phyloP scores from a whole-genome alignment of 2,113 vertebrate species.

The Ahaetulla prasina region DNA sequence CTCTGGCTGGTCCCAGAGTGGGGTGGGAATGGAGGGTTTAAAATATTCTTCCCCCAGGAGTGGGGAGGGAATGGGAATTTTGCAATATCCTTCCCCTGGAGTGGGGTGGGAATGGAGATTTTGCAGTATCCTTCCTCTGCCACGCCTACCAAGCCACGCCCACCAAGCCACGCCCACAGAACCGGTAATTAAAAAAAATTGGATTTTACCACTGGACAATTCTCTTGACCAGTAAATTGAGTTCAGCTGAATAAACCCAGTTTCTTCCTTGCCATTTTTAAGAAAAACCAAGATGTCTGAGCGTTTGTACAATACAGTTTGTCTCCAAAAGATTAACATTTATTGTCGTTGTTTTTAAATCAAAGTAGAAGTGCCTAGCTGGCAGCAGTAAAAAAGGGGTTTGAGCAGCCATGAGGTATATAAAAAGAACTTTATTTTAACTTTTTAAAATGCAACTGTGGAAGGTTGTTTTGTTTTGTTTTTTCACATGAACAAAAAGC shows the following conservation, averaged over 20 bases:
- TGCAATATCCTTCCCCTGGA: no score
- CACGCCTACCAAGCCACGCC: no score
- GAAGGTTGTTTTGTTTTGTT: background rate
- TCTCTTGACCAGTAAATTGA: background rate
- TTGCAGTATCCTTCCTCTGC: no score
- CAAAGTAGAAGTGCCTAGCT: background rate
- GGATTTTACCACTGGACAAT: no score
- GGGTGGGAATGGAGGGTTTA: no score
- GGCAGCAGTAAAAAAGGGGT: background rate
- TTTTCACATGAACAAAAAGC: background rate
- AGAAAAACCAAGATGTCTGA: background rate
- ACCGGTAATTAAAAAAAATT: no score
- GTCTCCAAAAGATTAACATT: background rate
- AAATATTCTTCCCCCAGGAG: no score
- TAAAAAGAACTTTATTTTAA: background rate
- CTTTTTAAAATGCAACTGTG: background rate
- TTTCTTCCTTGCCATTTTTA: background rate
- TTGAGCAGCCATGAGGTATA: background rate
- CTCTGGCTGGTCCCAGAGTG: no score
- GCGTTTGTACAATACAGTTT: background rate
- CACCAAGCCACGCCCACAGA: no score
- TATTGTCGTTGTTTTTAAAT: background rate
- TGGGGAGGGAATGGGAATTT: no score
- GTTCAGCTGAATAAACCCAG: background rate
- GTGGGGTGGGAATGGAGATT: no score